Conservation (phyloP, 2,888 invertebrate genomes). For the Tipula unca region DNA sequence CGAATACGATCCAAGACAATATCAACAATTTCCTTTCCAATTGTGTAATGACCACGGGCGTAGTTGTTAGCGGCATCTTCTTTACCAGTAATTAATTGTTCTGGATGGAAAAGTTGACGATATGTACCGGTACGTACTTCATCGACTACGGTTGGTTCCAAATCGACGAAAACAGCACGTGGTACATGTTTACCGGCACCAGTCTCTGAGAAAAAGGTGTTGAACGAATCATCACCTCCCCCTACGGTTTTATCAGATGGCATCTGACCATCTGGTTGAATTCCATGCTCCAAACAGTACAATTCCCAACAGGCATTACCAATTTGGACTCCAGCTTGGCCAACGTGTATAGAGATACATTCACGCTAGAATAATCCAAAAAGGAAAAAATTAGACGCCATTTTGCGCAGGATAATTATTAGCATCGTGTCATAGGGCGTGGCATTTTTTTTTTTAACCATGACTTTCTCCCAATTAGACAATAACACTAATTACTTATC, state of each 20-base stretch:
- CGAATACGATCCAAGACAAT: constrained; percentile 80
- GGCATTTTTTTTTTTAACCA: not conserved
- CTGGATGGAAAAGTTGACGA: constrained; percentile 93
- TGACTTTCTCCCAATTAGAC: not conserved
- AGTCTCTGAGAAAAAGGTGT: constrained; percentile 91
- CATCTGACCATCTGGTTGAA: constrained; percentile 91
- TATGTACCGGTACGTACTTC: constrained; percentile 91
- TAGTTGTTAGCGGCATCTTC: constrained; percentile 98
- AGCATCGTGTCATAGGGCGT: not conserved
- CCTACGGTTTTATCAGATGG: constrained; percentile 87
- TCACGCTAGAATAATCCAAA: constrained; percentile 50
- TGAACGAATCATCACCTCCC: constrained; percentile 89
- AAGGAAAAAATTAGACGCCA: not conserved
- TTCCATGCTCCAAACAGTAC: constrained; percentile 81
- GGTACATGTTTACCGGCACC: constrained; percentile 95
- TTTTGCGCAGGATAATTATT: not conserved
- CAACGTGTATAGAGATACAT: constrained; percentile 70
- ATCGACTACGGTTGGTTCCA: constrained; percentile 94
- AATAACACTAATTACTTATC: not conserved
- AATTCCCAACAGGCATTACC: constrained; percentile 87
- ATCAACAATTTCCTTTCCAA: constrained; percentile 91
- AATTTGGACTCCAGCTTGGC: constrained; percentile 81
- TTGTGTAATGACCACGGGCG: constrained; percentile 95
- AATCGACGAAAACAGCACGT: constrained; percentile 87
- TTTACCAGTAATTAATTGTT: constrained; percentile 93